phyloP scores from a whole-genome alignment of 2,113 vertebrate species.

The Eptesicus fuscus region DNA sequence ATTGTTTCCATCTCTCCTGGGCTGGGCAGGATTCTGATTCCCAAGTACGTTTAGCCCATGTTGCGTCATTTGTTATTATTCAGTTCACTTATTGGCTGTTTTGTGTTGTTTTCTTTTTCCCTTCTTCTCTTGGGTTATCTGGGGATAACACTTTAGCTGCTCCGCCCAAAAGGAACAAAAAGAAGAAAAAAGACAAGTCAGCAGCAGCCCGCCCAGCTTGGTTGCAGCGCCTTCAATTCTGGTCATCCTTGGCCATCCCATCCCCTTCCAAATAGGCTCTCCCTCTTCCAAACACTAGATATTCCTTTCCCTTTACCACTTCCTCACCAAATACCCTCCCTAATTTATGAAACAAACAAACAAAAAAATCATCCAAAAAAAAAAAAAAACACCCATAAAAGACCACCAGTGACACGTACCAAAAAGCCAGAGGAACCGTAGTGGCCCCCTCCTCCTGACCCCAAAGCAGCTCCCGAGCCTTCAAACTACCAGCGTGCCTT shows the following conservation, averaged over 20 bases:
- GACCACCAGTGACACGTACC: neutral
- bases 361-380: too few relatives aligned
- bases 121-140: constrained; percentile 69
- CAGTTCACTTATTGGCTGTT: constrained; percentile 55
- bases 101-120: constrained; percentile 1
- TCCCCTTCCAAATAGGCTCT: constrained; percentile 82
- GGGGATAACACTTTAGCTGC: constrained; percentile 84
- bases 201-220: neutral
- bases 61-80: constrained; percentile 54
- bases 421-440: neutral
- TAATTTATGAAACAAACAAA: constrained; percentile 59
- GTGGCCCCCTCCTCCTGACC: constrained; percentile 51
- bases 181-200: too few relatives aligned
- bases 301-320: constrained; percentile 75
- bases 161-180: constrained; percentile 88
- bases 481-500: neutral
- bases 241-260: constrained; percentile 87
- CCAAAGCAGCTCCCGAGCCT: neutral
- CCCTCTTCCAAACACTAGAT: constrained; percentile 83
- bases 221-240: too few relatives aligned
- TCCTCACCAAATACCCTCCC: constrained; percentile 48
- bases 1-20: neutral
- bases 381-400: too few relatives aligned
- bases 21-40: neutral
- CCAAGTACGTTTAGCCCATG: constrained; percentile 52